Conservation (phyloP, 2,113 vertebrate species). For the Melanocharis versteri region DNA sequence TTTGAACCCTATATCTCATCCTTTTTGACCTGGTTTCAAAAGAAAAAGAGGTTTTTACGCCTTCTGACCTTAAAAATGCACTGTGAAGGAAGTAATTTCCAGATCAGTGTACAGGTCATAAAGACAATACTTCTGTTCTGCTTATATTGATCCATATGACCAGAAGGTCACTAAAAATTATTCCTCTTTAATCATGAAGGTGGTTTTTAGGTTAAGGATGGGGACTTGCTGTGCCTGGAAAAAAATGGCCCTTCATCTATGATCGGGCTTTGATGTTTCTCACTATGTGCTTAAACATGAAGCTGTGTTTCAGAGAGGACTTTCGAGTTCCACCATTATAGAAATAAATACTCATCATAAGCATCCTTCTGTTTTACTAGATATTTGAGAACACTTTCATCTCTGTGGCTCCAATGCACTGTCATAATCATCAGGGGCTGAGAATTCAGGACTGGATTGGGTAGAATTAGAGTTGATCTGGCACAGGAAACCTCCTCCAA, state of each 20-base stretch:
- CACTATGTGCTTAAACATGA: not conserved
- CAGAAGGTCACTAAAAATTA: not conserved
- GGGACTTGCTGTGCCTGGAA: not conserved
- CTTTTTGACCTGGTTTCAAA: conserved; percentile 8
- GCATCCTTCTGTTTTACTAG: not conserved
- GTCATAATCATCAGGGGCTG: not conserved
- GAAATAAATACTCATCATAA: not conserved
- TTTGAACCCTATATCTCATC: not conserved
- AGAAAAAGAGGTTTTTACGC: not conserved
- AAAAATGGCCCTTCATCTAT: not conserved
- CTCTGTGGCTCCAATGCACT: not conserved
- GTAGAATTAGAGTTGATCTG: conserved; percentile 4
- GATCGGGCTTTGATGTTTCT: conserved; percentile 21
- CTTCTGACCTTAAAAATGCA: not conserved
- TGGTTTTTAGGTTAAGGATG: not conserved
- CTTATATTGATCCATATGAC: not conserved
- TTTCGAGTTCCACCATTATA: not conserved
- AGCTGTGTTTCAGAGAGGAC: not conserved
- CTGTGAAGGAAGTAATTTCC: not conserved
- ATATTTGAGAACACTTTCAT: conserved; percentile 7
- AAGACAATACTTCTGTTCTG: not conserved
- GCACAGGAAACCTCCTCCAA: not conserved
- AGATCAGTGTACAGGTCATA: not conserved
- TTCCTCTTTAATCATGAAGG: not conserved
- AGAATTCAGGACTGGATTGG: not conserved